A percentile compares a stretch with the other conserved stretches of the same genome.
phyloP scores from a whole-genome alignment of 2,797 vertebrate genomes.

The Garrulus glandarius region DNA sequence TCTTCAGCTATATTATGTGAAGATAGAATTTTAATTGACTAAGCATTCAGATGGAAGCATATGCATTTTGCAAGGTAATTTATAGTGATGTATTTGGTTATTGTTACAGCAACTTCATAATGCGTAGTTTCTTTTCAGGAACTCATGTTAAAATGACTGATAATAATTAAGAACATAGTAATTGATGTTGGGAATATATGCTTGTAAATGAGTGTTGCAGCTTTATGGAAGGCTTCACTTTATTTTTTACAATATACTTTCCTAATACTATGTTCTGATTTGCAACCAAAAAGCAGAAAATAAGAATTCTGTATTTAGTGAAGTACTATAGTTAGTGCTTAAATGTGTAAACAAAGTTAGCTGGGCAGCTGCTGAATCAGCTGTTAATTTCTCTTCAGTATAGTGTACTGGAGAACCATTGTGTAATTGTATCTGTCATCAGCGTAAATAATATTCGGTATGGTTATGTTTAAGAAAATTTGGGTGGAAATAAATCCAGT shows the following conservation, averaged over 20 bases:
- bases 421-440: neutral
- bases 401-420: neutral
- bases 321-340: neutral
- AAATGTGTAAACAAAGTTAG: neutral
- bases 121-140: neutral
- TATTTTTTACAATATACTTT: neutral
- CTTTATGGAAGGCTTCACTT: neutral
- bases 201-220: neutral
- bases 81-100: neutral
- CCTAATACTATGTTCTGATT: neutral
- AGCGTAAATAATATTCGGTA: neutral
- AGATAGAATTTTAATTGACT: neutral
- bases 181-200: neutral
- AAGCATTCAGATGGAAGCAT: neutral
- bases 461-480: neutral
- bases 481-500: neutral
- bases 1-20: neutral
- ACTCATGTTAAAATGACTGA: neutral
- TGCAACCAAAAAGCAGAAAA: neutral
- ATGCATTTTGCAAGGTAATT: neutral
- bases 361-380: neutral
- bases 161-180: neutral
- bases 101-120: neutral
- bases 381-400: neutral
- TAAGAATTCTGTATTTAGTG: neutral